A percentile compares a stretch with the other conserved stretches of the same genome.
Evolutionary conservation across 92 coral and sea anemone genomes (phyloP).

Genomic region (Siderastrea radians): DNA sequence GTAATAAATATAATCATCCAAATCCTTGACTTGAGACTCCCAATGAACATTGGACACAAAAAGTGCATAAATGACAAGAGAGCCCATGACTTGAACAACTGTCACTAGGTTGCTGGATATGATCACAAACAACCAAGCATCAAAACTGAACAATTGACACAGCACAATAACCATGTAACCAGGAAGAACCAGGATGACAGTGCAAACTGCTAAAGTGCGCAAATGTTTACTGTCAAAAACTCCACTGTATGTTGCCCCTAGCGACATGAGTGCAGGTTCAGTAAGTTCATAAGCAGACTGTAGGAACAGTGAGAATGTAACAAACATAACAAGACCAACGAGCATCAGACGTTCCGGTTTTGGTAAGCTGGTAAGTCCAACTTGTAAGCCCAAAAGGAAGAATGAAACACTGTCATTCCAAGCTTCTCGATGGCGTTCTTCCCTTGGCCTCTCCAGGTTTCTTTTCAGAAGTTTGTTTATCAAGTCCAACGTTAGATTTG

Average conservation of each 20-base stretch:
- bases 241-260: constrained; percentile 89
- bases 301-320: constrained; percentile 84
- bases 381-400: constrained; percentile 80
- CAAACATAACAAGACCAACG: constrained; percentile 82
- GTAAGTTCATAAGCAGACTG: constrained; percentile 86
- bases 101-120: constrained; percentile 92
- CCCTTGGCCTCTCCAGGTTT: constrained; percentile 57
- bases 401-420: constrained; percentile 87
- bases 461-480: constrained; percentile 54
- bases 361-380: constrained; percentile 70
- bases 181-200: constrained; percentile 75
- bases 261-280: constrained; percentile 83
- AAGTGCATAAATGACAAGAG: constrained; percentile 80
- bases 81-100: constrained; percentile 83
- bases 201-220: constrained; percentile 73
- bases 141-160: constrained; percentile 80
- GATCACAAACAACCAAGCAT: constrained; percentile 92
- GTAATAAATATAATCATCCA: constrained; percentile 96
- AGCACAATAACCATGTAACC: constrained; percentile 73
- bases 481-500: constrained; percentile 62
- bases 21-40: constrained; percentile 73
- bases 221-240: constrained; percentile 64
- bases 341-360: constrained; percentile 78
- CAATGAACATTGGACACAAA: constrained; percentile 84
- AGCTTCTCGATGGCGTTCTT: constrained; percentile 58